Evolutionary conservation across 2,888 invertebrate genomes (phyloP).

Genomic region (Drosophila neotestacea): DNA sequence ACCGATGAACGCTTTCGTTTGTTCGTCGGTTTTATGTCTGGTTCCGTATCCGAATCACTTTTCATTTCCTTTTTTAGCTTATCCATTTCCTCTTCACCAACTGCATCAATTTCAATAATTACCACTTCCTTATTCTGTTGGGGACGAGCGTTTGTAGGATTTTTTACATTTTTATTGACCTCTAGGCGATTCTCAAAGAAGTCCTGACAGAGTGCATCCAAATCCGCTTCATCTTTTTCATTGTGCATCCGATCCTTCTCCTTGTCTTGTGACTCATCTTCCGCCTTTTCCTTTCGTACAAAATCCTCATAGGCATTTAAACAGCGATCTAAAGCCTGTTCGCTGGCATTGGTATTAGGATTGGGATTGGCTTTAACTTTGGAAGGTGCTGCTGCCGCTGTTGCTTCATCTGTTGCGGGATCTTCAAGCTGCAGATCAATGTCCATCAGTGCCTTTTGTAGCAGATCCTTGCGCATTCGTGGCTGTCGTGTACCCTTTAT

Average conservation of each 20-base stretch:
- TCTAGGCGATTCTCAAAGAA: constrained; percentile 62
- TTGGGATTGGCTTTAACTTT: constrained; percentile 9
- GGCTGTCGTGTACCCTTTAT: neutral
- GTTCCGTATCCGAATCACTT: constrained; percentile 25
- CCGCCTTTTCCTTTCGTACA: constrained; percentile 67
- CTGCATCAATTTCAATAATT: constrained; percentile 72
- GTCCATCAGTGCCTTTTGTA: constrained; percentile 73
- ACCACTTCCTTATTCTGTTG: constrained; percentile 54
- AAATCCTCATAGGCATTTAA: constrained; percentile 76
- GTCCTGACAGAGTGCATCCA: constrained; percentile 64
- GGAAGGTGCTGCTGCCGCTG: neutral
- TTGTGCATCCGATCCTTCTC: constrained; percentile 3
- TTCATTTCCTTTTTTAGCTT: constrained; percentile 58
- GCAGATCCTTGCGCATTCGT: constrained; percentile 63
- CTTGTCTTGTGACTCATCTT: constrained; percentile 17
- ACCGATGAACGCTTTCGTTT: constrained; percentile 50
- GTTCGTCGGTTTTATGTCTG: constrained; percentile 2
- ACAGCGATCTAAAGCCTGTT: constrained; percentile 76
- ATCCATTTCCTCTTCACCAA: constrained; percentile 69
- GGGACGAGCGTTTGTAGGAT: neutral
- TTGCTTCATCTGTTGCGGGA: constrained; percentile 13
- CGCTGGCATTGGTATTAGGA: constrained; percentile 46
- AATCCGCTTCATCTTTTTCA: constrained; percentile 35
- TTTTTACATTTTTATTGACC: neutral
- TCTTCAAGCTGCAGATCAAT: constrained; percentile 71